Percentiles rank a stretch among this genome's conserved stretches.
phyloP scores from a whole-genome alignment of 2,888 invertebrate species.

The Trachelus stipa region DNA sequence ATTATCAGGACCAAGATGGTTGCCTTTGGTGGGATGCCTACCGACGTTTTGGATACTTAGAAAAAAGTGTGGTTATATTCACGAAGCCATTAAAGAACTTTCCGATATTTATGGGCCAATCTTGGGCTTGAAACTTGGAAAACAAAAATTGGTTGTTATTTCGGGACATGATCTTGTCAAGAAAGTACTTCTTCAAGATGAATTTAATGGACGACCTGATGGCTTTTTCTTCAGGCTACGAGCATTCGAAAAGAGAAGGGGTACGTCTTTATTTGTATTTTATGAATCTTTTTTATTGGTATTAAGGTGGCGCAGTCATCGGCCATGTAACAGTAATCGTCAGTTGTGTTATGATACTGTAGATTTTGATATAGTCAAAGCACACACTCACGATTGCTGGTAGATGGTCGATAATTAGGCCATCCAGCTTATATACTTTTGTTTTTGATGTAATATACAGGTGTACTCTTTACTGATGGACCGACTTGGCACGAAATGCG shows the following conservation, averaged over 20 bases:
- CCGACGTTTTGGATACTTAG: conserved; percentile 60
- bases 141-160: conserved; percentile 73
- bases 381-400: too few species aligned
- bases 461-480: conserved; percentile 79
- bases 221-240: conserved; percentile 77
- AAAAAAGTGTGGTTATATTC: conserved; percentile 68
- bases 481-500: conserved; percentile 75
- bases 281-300: conserved; percentile 2
- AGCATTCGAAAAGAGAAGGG: conserved; percentile 75
- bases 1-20: conserved; percentile 69
- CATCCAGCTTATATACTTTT: not conserved
- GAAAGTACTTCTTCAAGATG: conserved; percentile 72
- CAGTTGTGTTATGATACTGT: too few species aligned
- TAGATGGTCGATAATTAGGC: too few species aligned
- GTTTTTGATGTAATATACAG: conserved; percentile 59
- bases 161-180: conserved; percentile 73
- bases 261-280: conserved; percentile 62
- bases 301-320: not conserved
- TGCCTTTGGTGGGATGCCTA: conserved; percentile 71
- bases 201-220: conserved; percentile 78
- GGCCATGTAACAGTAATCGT: too few species aligned
- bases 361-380: too few species aligned
- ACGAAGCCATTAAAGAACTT: conserved; percentile 73
- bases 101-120: conserved; percentile 73
- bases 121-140: conserved; percentile 76